phyloP scores from a whole-genome alignment of 1,140 invertebrate species.

The Teleogryllus occipitalis region DNA sequence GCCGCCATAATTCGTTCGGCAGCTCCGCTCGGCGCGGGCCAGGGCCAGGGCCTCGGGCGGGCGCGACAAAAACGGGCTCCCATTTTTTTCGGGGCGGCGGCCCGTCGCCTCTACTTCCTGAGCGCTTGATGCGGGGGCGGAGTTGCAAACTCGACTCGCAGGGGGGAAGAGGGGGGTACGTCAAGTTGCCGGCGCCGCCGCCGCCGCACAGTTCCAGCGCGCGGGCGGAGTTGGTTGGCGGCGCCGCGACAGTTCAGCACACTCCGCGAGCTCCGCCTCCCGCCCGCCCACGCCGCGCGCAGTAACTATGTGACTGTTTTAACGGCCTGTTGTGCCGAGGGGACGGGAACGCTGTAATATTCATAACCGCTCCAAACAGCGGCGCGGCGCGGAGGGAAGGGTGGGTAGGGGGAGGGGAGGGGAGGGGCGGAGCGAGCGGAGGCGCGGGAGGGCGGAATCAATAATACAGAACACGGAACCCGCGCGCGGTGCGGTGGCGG shows the following conservation, averaged over 20 bases:
- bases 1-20: too few species aligned
- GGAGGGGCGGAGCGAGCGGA: background rate
- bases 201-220: background rate
- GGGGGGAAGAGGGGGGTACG: too few species aligned
- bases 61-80: too few species aligned
- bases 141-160: background rate
- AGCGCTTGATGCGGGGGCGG: background rate
- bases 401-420: too few species aligned
- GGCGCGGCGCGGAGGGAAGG: too few species aligned
- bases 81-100: too few species aligned
- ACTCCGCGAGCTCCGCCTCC: background rate
- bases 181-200: background rate
- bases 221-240: background rate
- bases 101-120: too few species aligned
- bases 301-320: background rate
- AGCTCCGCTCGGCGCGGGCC: too few species aligned
- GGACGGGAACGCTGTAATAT: background rate
- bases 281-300: too few species aligned
- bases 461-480: slow-evolving; percentile 1
- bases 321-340: background rate
- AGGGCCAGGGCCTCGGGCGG: too few species aligned
- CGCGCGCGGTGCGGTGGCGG: background rate
- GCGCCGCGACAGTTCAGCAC: background rate
- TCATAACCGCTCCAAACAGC: background rate
- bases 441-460: background rate